Conservation (phyloP, 2,113 vertebrate genomes). For the Coturnix japonica region DNA sequence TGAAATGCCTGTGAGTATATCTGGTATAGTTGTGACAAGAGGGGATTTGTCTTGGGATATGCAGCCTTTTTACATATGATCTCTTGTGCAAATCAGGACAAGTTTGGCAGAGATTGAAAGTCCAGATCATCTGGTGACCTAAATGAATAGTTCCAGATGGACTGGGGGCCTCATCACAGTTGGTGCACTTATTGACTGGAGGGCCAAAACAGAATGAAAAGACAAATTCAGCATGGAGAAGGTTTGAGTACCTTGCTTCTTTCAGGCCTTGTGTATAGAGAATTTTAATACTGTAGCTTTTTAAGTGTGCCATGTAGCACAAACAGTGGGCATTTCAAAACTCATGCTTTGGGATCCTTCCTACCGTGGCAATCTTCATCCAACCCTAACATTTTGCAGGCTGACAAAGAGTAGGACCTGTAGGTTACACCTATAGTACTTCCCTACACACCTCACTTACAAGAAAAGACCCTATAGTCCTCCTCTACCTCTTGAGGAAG, state of each 20-base stretch:
- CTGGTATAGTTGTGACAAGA: constrained; percentile 34
- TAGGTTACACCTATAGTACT: not conserved
- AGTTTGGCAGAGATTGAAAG: constrained; percentile 64
- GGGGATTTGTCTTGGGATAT: constrained; percentile 45
- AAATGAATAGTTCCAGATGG: constrained; percentile 68
- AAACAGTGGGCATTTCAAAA: not conserved
- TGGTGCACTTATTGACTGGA: constrained; percentile 38
- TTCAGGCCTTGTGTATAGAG: not conserved
- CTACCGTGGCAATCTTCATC: not conserved
- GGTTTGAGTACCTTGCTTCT: not conserved
- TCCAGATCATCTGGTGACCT: constrained; percentile 60
- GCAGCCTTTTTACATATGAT: constrained; percentile 43
- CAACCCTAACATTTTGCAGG: not conserved
- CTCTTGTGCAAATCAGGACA: constrained; percentile 42
- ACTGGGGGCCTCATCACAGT: constrained; percentile 59
- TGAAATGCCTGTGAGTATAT: constrained; percentile 12
- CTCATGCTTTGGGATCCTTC: not conserved
- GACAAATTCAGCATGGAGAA: not conserved
- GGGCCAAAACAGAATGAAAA: constrained; percentile 29
- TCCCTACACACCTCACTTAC: not conserved
- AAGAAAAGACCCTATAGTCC: not conserved
- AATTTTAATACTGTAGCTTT: constrained; percentile 36
- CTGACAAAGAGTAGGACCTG: not conserved
- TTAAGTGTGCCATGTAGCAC: not conserved
- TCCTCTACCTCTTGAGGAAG: accelerated